A percentile compares a stretch with the other conserved stretches of the same genome.
Conservation (phyloP, 2,888 invertebrate species). For the Ellobium chinense region DNA sequence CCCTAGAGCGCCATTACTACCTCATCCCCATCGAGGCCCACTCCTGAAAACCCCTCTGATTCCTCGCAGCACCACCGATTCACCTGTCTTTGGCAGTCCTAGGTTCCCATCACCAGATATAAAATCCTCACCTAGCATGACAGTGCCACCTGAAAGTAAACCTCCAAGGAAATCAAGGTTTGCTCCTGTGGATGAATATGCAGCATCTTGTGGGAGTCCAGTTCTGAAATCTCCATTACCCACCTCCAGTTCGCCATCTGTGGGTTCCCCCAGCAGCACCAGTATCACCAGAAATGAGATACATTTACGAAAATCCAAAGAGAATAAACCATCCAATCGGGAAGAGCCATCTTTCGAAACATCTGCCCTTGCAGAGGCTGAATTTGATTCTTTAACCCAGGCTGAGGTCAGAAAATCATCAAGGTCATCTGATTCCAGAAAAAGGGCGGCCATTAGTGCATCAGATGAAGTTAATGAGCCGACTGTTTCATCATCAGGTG, state of each 20-base stretch:
- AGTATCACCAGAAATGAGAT: not conserved
- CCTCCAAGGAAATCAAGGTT: constrained; percentile 9
- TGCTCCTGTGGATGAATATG: not conserved
- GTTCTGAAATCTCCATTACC: not conserved
- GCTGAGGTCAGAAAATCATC: not conserved
- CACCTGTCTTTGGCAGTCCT: constrained; percentile 16
- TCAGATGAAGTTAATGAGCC: constrained; percentile 36
- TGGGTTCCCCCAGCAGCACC: constrained; percentile 29
- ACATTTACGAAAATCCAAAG: not conserved
- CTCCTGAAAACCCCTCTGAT: constrained; percentile 6
- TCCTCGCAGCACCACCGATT: not conserved
- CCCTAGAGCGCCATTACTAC: not conserved
- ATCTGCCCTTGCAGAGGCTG: constrained; percentile 35
- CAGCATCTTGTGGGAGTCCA: not conserved
- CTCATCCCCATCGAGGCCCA: not conserved
- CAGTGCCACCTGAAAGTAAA: not conserved
- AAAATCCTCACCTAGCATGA: constrained; percentile 8
- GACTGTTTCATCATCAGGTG: constrained; percentile 43
- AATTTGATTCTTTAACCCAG: constrained; percentile 18
- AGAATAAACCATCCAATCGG: constrained; percentile 15
- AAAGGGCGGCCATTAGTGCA: not conserved
- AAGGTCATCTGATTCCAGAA: not conserved
- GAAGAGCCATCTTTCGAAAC: constrained; percentile 43
- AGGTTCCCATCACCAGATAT: constrained; percentile 14
- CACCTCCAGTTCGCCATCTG: constrained; percentile 8